A percentile compares a stretch with the other conserved stretches of the same genome.
Evolutionary conservation across 2,797 vertebrate genomes (phyloP).

Genomic region (Synanceia verrucosa): DNA sequence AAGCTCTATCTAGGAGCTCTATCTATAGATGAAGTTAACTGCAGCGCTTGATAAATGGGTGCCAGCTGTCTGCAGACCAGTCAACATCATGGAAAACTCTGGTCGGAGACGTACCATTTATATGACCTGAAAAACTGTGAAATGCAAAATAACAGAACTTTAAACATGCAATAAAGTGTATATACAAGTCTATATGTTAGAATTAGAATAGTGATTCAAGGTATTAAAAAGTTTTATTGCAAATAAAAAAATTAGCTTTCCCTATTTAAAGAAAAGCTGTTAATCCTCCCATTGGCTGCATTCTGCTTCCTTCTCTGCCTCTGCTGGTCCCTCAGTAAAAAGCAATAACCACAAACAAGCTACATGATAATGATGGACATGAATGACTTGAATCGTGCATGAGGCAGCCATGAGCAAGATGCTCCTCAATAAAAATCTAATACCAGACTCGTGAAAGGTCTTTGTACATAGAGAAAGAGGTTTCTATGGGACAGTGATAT

Average conservation of each 20-base stretch:
- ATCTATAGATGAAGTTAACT: too few species aligned
- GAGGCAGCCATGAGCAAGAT: background rate
- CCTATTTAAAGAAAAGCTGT: background rate
- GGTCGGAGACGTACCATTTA: too few species aligned
- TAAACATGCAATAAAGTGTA: background rate
- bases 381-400: background rate
- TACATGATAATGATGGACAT: conserved; percentile 9
- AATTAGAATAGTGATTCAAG: background rate
- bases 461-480: background rate
- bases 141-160: too few species aligned
- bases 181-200: background rate
- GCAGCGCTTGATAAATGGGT: too few species aligned
- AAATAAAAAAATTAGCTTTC: background rate
- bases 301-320: background rate
- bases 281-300: background rate
- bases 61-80: too few species aligned
- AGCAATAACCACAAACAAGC: conserved; percentile 20
- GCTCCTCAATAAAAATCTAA: conserved; percentile 15
- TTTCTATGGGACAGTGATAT: conserved; percentile 19
- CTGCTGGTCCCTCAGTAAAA: conserved; percentile 5
- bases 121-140: too few species aligned
- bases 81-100: too few species aligned
- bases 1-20: too few species aligned
- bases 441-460: background rate
- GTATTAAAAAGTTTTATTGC: background rate